A percentile compares a stretch with the other conserved stretches of the same genome.
These are phyloP conservation scores for Nesometra sesokonis DNA, from an alignment of 35 echinoderm and acorn worm genomes.

Conservation along the genomic window DNA sequence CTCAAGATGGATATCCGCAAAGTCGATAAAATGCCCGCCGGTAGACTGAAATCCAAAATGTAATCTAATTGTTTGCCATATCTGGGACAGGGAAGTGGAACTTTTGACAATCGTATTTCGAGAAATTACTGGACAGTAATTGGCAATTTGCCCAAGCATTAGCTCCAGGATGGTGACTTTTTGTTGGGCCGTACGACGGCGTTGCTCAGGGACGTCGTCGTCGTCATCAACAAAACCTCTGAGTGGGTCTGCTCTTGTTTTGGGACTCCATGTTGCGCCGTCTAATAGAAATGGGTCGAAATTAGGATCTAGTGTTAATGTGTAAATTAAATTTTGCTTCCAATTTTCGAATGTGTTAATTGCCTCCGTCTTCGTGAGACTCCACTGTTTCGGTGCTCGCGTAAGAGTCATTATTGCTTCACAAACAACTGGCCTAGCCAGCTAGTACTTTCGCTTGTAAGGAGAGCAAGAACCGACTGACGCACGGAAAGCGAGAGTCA, in stretches of 20 bases:
- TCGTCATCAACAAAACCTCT: neutral
- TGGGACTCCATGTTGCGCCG: neutral
- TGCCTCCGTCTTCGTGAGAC: too few relatives aligned
- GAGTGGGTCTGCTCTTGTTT: neutral
- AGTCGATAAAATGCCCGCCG: constrained; percentile 2
- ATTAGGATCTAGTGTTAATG: neutral
- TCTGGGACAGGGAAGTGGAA: neutral
- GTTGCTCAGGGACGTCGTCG: neutral
- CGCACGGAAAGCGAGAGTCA: too few relatives aligned
- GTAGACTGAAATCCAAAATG: constrained; percentile 8
- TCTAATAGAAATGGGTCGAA: neutral
- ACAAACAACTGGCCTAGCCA: too few relatives aligned
- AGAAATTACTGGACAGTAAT: neutral
- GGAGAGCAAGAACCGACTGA: too few relatives aligned
- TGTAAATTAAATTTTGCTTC: neutral
- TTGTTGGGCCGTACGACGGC: neutral
- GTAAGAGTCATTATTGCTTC: too few relatives aligned
- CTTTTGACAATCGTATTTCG: constrained; percentile 4
- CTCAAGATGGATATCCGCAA: constrained; percentile 5
- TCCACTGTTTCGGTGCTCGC: too few relatives aligned
- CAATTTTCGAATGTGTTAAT: too few relatives aligned
- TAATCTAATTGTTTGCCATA: neutral
- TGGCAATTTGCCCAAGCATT: too few relatives aligned
- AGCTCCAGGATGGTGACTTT: constrained; percentile 1
- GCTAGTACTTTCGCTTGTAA: too few relatives aligned